These are phyloP conservation scores for Drosophila willistoni DNA, from an alignment of 1,140 invertebrate genomes.

Conservation along the genomic window DNA sequence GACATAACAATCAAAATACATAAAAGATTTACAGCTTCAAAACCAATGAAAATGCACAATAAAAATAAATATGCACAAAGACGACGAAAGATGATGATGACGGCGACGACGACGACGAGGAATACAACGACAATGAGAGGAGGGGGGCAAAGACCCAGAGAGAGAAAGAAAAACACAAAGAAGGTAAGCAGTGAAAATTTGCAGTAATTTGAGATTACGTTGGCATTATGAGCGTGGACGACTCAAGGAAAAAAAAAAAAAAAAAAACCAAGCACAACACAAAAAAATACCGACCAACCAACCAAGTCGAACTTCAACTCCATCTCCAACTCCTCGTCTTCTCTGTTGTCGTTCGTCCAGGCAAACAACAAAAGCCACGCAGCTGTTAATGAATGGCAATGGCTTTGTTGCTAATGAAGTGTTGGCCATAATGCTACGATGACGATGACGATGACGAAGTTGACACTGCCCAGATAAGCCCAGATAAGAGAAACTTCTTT, in stretches of 20 bases:
- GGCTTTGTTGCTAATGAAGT: conserved; percentile 77
- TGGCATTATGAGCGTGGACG: conserved; percentile 54
- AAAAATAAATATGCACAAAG: conserved; percentile 62
- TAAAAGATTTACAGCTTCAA: conserved; percentile 60
- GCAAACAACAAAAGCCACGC: conserved; percentile 55
- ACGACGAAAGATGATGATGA: not conserved
- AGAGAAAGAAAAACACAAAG: conserved; percentile 13
- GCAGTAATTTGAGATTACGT: conserved; percentile 78
- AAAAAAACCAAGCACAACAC: not conserved
- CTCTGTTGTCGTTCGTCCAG: conserved; percentile 19
- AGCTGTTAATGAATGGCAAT: conserved; percentile 77
- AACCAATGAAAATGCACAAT: conserved; percentile 61
- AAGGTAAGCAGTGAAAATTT: conserved; percentile 72
- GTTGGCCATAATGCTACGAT: conserved; percentile 71
- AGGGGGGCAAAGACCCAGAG: not conserved
- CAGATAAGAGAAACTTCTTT: conserved; percentile 48
- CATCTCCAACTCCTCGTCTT: conserved; percentile 25
- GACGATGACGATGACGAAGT: conserved; percentile 44
- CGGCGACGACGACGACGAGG: not conserved
- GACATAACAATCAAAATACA: conserved; percentile 74
- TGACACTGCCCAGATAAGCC: conserved; percentile 67
- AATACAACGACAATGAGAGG: not conserved
- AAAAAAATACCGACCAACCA: conserved; percentile 25
- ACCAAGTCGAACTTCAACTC: conserved; percentile 49
- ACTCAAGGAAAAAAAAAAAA: conserved; percentile 20